Base-by-base conservation (phyloP, 2,797 vertebrate species). In the Anguilla obscura region DNA sequence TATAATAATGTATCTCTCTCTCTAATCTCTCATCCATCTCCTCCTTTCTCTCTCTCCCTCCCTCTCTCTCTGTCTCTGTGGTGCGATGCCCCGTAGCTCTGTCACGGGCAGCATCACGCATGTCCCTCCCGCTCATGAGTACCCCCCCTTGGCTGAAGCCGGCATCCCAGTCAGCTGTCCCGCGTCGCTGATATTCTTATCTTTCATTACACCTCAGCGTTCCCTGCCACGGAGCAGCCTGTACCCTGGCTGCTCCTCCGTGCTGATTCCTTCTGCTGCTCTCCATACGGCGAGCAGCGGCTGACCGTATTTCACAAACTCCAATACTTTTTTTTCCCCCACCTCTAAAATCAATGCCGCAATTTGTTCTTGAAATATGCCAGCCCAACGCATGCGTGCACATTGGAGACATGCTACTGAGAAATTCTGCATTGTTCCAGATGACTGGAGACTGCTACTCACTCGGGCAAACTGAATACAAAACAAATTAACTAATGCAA, bases 51-150 rank as follows among this genome's bases (percentile, higher is more conserved):
- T 24, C 79, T n/a, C 40, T 45, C 21, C n/a, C 36, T 83, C 8
- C 9, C 48, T 2, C 40, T 24, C 79, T 2, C 40, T 50, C 79
- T 50, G 40, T 9, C 79, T 3, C 27, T 36, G 30, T 74, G 71
- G 71, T 74, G 71, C 14, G 71, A 74, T 74, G 12, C 16, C 91
- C 89, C 36, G 85, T 90, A 92, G 93, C 89, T 90, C 89, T 88
- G 80, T 60, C 52, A 14, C 0, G 54, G 52, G 84, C 87, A n/a
- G 60, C 84, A 93, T 94, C 92, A 93, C 90, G 90, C 90, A 91
- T 89, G 90, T 90, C 40, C 40, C 40, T 92, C 93, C 95, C 91
- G 92, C 89, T 93, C 92, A 89, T 89, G 89, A 92, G 92, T 91
- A 92, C 40, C 91, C 92, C 92, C 89, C 85, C 33, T 30, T 14